A percentile compares a stretch with the other conserved stretches of the same genome.
Evolutionary conservation across 1,140 invertebrate species (phyloP).

Genomic region (Penaeus indicus): DNA sequence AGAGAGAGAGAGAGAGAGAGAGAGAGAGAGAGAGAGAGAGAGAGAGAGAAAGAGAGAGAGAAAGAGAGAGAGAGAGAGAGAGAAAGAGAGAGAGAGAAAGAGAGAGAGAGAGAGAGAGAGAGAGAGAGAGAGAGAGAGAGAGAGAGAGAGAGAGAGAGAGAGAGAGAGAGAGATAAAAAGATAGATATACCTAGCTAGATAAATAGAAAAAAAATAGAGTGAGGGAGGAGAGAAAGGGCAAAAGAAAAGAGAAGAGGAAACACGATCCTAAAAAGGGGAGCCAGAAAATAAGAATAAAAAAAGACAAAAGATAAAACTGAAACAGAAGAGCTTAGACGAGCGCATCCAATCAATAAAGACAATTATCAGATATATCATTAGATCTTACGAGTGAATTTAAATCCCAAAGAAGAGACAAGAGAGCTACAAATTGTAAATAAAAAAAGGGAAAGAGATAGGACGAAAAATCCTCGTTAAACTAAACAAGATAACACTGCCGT

Average conservation of each 20-base stretch:
- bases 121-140: background rate
- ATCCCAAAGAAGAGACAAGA: no score
- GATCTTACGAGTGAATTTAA: no score
- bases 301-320: background rate
- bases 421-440: no score
- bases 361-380: no score
- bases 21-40: background rate
- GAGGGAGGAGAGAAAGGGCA: background rate
- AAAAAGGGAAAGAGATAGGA: no score
- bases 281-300: background rate
- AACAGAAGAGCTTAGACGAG: no score
- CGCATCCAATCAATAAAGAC: no score
- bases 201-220: background rate
- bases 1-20: no score
- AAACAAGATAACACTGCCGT: no score
- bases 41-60: background rate
- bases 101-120: background rate
- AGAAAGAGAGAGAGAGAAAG: background rate
- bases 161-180: background rate
- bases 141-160: background rate
- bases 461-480: no score
- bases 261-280: background rate
- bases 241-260: background rate
- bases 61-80: background rate
- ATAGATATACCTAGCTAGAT: background rate